Evolutionary conservation across 2,888 invertebrate genomes (phyloP), one percentile per base, ranked within the genome.

Genomic region (Elaeidobius kamerunicus): DNA sequence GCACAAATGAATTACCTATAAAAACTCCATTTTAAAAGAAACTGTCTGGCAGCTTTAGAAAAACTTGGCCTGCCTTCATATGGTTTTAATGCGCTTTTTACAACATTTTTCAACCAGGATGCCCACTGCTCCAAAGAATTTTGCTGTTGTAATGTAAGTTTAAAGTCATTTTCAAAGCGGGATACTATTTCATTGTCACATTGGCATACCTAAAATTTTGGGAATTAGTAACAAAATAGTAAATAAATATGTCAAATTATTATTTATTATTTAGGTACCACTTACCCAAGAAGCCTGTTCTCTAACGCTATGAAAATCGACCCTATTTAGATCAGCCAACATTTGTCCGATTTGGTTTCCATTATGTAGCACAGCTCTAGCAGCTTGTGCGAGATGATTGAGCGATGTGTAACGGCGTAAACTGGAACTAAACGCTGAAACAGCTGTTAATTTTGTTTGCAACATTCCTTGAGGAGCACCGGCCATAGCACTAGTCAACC

Each of bases 11-110:
- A n/a, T 58, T 71, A 86, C 86, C 88, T 92, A 77, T 97, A 98
- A 78, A 97, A 98, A 61, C 94, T 96, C 98, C 98, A 99, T 76
- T 97, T 96, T 57, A 98, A 84, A 65, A 99, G 80, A 77, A 99
- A 94, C 69, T 96, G 91, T 40, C 92, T 79, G 4, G 91, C 93
- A 44, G 89, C 88, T 69, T 87, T 85, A 15, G 89, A 85, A 75
- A 90, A 92, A 64, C 85, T 87, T 2, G 86, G 79, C 63, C 86
- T 85, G 30, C 86, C 88, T 69, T 88, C 89, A 74, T 93, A 91
- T 52, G 91, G 90, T 64, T 91, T 88, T 52, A 98, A 81, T 20
- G 94, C 91, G 62, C 85, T 82, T 61, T 89, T 86, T 45, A 99
- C 96, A 59, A 97, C 95, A 49, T 86, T 82, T 71, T 97, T 96